Percentiles rank a stretch among this genome's conserved stretches.
Evolutionary conservation across 1,140 invertebrate genomes (phyloP).

Genomic region (Musca vetustissima): DNA sequence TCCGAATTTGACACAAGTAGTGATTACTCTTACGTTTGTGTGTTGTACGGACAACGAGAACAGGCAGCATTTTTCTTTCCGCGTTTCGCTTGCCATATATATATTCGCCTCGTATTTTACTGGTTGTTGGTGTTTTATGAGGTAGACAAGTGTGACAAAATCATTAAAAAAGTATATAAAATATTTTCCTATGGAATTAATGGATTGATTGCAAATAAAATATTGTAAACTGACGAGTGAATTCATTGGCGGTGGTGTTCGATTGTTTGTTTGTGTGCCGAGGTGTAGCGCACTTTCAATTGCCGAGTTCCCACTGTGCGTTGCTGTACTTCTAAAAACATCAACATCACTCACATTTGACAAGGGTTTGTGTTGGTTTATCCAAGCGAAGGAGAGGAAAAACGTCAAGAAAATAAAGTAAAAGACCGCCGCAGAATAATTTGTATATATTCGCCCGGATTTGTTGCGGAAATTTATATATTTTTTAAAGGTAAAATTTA

Average conservation of each 20-base stretch:
- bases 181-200: no score
- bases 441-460: neutral
- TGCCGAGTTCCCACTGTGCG: slow-evolving; percentile 19
- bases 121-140: no score
- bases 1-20: slow-evolving; percentile 11
- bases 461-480: neutral
- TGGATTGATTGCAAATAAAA: no score
- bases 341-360: slow-evolving; percentile 15
- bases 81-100: slow-evolving; percentile 19
- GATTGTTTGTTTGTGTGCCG: no score
- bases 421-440: neutral
- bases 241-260: no score
- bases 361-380: slow-evolving; percentile 13
- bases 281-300: neutral
- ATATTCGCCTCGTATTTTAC: slow-evolving; percentile 18
- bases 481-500: slow-evolving; percentile 11
- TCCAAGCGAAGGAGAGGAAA: neutral
- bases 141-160: slow-evolving; percentile 9
- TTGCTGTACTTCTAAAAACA: slow-evolving; percentile 21
- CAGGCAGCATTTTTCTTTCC: slow-evolving; percentile 21
- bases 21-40: slow-evolving; percentile 24
- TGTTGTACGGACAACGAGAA: slow-evolving; percentile 1
- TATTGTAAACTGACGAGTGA: no score
- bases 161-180: no score
- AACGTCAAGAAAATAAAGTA: no score